Evolutionary conservation across 2,797 vertebrate species (phyloP).

Genomic region (Chloroceryle amazona): DNA sequence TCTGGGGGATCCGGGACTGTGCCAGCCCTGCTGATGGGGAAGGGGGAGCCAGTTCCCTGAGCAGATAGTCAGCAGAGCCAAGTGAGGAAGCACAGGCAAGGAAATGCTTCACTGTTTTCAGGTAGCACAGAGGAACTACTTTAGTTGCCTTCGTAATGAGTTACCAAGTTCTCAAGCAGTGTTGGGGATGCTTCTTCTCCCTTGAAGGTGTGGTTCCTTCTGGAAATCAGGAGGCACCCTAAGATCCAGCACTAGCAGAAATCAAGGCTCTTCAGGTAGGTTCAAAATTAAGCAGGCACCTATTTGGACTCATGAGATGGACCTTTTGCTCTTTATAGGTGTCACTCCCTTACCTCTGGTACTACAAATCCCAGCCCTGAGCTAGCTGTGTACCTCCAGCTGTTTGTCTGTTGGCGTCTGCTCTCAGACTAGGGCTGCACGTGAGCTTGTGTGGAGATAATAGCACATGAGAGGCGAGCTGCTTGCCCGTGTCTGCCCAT

Average conservation of each 20-base stretch:
- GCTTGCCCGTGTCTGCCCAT: accelerated
- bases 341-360: background rate
- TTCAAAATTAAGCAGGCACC: background rate
- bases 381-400: background rate
- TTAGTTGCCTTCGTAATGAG: background rate
- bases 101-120: accelerated
- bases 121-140: background rate
- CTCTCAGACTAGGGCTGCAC: background rate
- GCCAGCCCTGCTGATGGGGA: accelerated
- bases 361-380: background rate
- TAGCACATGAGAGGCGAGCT: background rate
- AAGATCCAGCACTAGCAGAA: background rate
- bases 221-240: background rate
- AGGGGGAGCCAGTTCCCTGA: background rate
- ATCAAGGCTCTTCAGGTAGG: accelerated
- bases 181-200: background rate
- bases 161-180: background rate
- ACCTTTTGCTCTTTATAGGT: background rate
- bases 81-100: background rate
- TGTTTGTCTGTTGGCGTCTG: background rate
- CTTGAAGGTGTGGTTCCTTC: background rate
- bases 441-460: background rate
- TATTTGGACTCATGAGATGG: background rate
- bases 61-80: background rate
- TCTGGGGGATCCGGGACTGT: background rate